Conservation (phyloP, 2,797 vertebrate species). For the Premnoplex brunnescens region DNA sequence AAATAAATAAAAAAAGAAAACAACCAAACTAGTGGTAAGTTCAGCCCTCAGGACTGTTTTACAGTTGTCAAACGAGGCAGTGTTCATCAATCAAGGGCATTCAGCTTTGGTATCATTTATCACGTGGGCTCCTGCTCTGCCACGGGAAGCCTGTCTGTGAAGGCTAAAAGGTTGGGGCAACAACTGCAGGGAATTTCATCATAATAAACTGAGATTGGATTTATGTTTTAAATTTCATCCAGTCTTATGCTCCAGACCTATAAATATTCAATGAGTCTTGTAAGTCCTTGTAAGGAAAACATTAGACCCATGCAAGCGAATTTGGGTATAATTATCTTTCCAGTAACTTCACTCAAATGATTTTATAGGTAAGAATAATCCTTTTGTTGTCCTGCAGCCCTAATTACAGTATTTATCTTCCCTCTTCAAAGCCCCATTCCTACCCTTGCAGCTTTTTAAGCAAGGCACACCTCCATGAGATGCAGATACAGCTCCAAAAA, state of each 20-base stretch:
- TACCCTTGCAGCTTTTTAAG: neutral
- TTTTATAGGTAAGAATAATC: conserved; percentile 42
- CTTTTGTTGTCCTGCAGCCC: conserved; percentile 48
- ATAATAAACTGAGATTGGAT: neutral
- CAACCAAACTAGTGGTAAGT: neutral
- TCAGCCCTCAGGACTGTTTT: neutral
- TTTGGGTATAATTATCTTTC: conserved; percentile 38
- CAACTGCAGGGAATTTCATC: neutral
- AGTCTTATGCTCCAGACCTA: neutral
- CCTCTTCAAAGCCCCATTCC: neutral
- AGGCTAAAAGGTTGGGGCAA: conserved; percentile 2
- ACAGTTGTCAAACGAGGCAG: neutral
- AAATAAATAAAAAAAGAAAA: neutral
- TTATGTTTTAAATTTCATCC: neutral
- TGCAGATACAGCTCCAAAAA: conserved; percentile 1
- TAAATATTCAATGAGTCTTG: conserved; percentile 56
- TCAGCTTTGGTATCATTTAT: neutral
- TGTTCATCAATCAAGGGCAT: neutral
- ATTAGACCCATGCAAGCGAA: conserved; percentile 10
- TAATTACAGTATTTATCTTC: conserved; percentile 25
- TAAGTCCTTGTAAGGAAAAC: conserved; percentile 38
- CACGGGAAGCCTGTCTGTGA: neutral
- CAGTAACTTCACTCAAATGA: conserved; percentile 2
- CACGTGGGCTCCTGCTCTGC: neutral
- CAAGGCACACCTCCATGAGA: neutral